Base-by-base conservation (phyloP, 2,888 invertebrate species). In the Papilio protenor region DNA sequence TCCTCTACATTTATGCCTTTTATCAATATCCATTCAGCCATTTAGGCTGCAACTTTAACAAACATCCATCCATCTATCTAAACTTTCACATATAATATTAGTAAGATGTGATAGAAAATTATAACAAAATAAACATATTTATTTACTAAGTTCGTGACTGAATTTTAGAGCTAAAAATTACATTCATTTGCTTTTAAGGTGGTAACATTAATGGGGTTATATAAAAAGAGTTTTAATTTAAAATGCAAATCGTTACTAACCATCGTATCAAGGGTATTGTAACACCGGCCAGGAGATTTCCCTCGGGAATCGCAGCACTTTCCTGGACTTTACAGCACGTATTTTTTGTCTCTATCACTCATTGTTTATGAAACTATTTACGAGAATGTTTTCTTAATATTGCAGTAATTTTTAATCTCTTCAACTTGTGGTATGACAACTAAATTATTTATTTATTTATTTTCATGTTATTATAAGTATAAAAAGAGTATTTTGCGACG, bases 201-300 rank as follows among this genome's bases (percentile, higher is more conserved):
- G 27, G 23, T 1, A 5, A 6, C 45, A 33, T n/a, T 33, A 21
- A 33, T 69, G 45, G 21, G 21, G 12, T 3, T 11, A n/a, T 12
- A 18, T 66, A 66, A 69, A 66, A 45, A 69, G 40, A n/a, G 45
- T 45, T 69, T 45, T 69, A 45, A 69, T 45, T 69, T 69, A 69
- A 69, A 69, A 69, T 69, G 66, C 66, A 69, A 69, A 69, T 69
- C 66, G 66, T 69, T 69, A 69, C 66, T 69, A 69, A 69, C 66
- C n/a, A 45, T 66, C 40, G n/a, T 40, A n/a, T 27, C 74, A 23
- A 27, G 47, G 64, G 64, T 64, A 74, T 74, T 74, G 23, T n/a
- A 74, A 74, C 64, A 64, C 47, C 49, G 74, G 52, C 12, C 49
- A 14, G 27, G 33, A 74, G 64, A 74, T 74, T 74, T 74, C 74